These are phyloP conservation scores for Diarsia dahlii DNA, from an alignment of 2,888 invertebrate genomes.

Conservation along the genomic window DNA sequence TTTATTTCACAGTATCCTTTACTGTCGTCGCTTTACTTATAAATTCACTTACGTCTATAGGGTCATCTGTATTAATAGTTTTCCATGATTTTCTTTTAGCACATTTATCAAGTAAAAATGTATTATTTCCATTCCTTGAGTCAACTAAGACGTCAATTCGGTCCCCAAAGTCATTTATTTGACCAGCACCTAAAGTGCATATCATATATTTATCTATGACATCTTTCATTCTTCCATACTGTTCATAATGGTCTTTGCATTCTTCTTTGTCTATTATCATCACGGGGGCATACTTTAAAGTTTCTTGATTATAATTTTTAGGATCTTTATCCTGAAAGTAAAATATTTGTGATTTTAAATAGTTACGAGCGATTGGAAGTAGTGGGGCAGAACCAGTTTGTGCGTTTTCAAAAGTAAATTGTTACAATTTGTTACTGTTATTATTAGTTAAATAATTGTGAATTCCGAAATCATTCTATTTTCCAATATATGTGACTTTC, in stretches of 20 bases:
- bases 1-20: not conserved
- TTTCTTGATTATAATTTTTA: constrained; percentile 62
- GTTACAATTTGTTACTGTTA: not conserved
- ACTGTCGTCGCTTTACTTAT: not conserved
- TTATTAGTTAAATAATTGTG: not conserved
- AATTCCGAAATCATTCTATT: not conserved
- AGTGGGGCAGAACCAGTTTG: too few species aligned
- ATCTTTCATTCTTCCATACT: constrained; percentile 43
- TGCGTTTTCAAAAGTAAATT: not conserved
- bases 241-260: constrained; percentile 64
- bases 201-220: constrained; percentile 74
- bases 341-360: not conserved
- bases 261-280: constrained; percentile 61
- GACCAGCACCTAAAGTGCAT: constrained; percentile 66
- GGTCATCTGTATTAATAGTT: not conserved
- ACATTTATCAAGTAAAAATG: not conserved
- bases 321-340: constrained; percentile 61
- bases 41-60: constrained; percentile 12
- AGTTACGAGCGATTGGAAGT: not conserved
- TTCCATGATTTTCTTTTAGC: not conserved
- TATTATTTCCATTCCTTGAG: not conserved
- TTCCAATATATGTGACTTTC: not conserved
- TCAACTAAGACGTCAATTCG: not conserved
- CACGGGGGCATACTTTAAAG: constrained; percentile 64
- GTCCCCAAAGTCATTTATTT: constrained; percentile 56